Base-by-base conservation (phyloP, 2,113 vertebrate species). In the Willisornis vidua region DNA sequence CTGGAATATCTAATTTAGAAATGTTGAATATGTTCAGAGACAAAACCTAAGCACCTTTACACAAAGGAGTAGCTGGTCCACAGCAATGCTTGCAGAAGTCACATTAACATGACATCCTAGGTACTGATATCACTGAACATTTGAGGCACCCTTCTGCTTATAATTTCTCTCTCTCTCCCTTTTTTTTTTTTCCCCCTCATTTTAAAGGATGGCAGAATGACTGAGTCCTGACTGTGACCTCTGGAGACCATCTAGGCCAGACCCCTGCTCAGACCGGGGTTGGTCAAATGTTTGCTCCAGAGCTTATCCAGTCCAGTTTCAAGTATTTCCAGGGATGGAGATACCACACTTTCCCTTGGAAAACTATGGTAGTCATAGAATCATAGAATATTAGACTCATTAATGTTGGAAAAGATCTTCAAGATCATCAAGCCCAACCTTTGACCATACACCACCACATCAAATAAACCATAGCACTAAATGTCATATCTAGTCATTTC, bases 221-320 rank as follows among this genome's bases (percentile, higher is more conserved):
- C 7, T 68, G 29, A 48, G 4, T 43, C 62, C 26, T 35, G 10
- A 65, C 3, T 5, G 7, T 4, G 6, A 13, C 1, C 8, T 54
- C 12, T 92, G 37, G 28, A 67, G 24, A 43, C 22, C 8, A 37
- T 2, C 3, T 52, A 51, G 28, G 22, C 8, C 19, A 62, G 3
- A 0, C 25, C 1, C 14, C 22, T 58, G 7, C 23, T 68, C 39
- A 54, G 17, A 73, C 9, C 3, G 57, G 3, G 4, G 7, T 1
- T 65, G 23, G 20, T 14, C 55, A 54, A 19, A 31, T 33, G 6
- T 19, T 66, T 87, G 14, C 8, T 66, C 7, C 29, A 80, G 28
- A 37, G 46, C 4, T 1, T 28, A 14, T 41, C 8, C 16, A 51
- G 18, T n/a, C 8, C 35, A 46, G 11, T 79, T 75, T 39, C 59